These are phyloP conservation scores for Drosophila sturtevanti DNA, from an alignment of 1,140 invertebrate species.

Conservation along the genomic window DNA sequence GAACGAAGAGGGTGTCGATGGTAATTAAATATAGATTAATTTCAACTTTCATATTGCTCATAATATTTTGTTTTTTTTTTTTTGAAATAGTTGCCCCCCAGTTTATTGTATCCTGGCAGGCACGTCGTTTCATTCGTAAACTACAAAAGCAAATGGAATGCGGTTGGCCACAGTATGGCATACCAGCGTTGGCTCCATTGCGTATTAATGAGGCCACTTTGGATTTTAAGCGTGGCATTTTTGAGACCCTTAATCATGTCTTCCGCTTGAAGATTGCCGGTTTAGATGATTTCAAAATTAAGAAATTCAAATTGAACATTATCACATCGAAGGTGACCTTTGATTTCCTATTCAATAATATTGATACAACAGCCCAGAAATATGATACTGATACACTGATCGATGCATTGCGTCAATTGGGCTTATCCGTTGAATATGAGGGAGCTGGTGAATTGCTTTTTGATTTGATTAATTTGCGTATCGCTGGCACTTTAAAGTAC, in stretches of 20 bases:
- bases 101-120: constrained; percentile 74
- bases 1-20: constrained; percentile 52
- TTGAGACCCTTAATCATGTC: constrained; percentile 72
- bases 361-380: constrained; percentile 63
- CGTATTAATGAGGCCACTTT: constrained; percentile 59
- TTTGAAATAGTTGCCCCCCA: constrained; percentile 53
- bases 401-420: constrained; percentile 69
- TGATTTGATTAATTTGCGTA: constrained; percentile 66
- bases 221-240: constrained; percentile 61
- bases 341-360: constrained; percentile 67
- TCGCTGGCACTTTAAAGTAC: constrained; percentile 67
- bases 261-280: constrained; percentile 72
- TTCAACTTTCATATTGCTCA: not conserved
- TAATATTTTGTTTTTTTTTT: not conserved
- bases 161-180: constrained; percentile 68
- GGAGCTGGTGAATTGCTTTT: constrained; percentile 65
- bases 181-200: constrained; percentile 69
- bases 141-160: constrained; percentile 75
- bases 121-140: constrained; percentile 71
- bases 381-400: constrained; percentile 75
- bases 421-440: constrained; percentile 74
- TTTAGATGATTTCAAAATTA: constrained; percentile 68
- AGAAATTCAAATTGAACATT: constrained; percentile 71
- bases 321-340: constrained; percentile 67
- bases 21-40: constrained; percentile 42